A percentile compares a stretch with the other conserved stretches of the same genome.
Conservation (phyloP, 2,888 invertebrate species). For the Harpalus rubripes region DNA sequence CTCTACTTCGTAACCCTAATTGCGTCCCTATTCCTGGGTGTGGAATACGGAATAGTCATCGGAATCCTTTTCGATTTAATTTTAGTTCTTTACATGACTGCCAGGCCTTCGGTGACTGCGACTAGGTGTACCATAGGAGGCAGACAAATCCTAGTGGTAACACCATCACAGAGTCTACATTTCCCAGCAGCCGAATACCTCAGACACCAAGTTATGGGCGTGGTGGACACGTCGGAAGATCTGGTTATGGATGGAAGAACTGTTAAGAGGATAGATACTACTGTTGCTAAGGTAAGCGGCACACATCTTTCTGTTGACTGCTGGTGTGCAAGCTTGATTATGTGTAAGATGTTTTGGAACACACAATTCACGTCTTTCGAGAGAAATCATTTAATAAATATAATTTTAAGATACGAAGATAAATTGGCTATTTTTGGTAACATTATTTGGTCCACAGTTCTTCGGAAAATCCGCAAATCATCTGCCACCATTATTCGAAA, state of each 20-base stretch:
- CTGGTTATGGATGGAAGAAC: slow-evolving; percentile 79
- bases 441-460: too few relatives aligned
- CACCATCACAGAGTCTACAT: slow-evolving; percentile 85
- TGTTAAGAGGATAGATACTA: slow-evolving; percentile 81
- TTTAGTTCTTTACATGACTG: slow-evolving; percentile 79
- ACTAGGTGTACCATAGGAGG: slow-evolving; percentile 76
- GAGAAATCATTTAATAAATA: too few relatives aligned
- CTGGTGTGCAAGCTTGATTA: neutral
- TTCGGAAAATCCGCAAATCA: too few relatives aligned
- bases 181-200: slow-evolving; percentile 92
- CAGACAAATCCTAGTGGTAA: slow-evolving; percentile 79
- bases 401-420: too few relatives aligned
- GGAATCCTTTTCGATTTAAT: slow-evolving; percentile 80
- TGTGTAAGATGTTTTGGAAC: too few relatives aligned
- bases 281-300: slow-evolving; percentile 80
- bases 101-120: slow-evolving; percentile 76
- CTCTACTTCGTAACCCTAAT: slow-evolving; percentile 81
- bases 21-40: slow-evolving; percentile 80
- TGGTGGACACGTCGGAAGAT: slow-evolving; percentile 68
- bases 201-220: neutral
- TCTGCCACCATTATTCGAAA: too few relatives aligned
- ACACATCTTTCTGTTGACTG: neutral
- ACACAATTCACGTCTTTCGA: too few relatives aligned
- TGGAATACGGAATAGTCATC: slow-evolving; percentile 83
- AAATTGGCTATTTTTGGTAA: too few relatives aligned